Evolutionary conservation across 2,888 invertebrate species (phyloP).

Genomic region (Hypomecis punctinalis): DNA sequence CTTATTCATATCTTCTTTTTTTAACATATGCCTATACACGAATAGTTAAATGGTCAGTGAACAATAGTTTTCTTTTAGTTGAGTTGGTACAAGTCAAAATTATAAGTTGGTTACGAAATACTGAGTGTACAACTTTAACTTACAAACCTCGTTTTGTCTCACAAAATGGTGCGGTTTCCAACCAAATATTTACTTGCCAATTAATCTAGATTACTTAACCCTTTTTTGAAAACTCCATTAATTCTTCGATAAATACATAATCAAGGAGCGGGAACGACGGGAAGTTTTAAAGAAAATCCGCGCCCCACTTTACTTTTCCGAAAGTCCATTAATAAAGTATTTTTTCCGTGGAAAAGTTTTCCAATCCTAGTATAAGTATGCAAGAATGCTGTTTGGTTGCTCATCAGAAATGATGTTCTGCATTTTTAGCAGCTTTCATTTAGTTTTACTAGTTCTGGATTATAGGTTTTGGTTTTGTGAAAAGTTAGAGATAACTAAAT

Average conservation of each 20-base stretch:
- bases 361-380: conserved; percentile 39
- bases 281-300: conserved; percentile 30
- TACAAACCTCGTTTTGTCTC: background rate
- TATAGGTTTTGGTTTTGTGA: no score
- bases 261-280: conserved; percentile 26
- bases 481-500: no score
- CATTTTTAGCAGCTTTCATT: no score
- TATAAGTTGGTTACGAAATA: background rate
- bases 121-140: background rate
- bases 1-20: no score
- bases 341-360: conserved; percentile 38
- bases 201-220: conserved; percentile 27
- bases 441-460: no score
- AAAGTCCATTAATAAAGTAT: conserved; percentile 42
- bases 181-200: conserved; percentile 8
- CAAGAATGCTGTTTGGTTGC: conserved; percentile 3
- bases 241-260: conserved; percentile 37
- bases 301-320: conserved; percentile 30
- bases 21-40: no score
- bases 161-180: background rate
- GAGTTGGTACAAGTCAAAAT: no score
- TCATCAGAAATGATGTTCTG: background rate
- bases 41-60: no score
- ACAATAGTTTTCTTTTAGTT: no score
- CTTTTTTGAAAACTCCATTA: conserved; percentile 21